A percentile compares a stretch with the other conserved stretches of the same genome.
Conservation (phyloP, 2,797 vertebrate species). For the Labroides dimidiatus region DNA sequence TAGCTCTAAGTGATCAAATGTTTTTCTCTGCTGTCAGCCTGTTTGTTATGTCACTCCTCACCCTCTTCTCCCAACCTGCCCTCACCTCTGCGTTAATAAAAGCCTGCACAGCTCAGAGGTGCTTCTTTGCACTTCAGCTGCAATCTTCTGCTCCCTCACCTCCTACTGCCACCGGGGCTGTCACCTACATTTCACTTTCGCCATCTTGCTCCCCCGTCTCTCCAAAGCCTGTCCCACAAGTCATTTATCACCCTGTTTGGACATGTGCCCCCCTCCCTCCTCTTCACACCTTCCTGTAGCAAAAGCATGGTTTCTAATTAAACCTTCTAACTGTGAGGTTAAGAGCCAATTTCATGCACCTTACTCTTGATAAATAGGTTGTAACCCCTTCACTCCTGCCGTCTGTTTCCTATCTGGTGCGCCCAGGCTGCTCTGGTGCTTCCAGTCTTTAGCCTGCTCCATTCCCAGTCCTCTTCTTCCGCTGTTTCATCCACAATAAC, state of each 20-base stretch:
- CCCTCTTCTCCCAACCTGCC: slow-evolving; percentile 21
- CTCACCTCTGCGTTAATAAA: slow-evolving; percentile 38
- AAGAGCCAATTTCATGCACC: slow-evolving; percentile 88
- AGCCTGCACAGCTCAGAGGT: slow-evolving; percentile 54
- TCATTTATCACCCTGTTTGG: slow-evolving; percentile 83
- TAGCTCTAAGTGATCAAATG: slow-evolving; percentile 5
- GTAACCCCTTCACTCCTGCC: slow-evolving; percentile 59
- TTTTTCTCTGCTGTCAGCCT: slow-evolving; percentile 37
- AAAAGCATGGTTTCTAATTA: slow-evolving; percentile 87
- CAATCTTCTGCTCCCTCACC: slow-evolving; percentile 61
- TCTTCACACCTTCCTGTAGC: slow-evolving; percentile 50
- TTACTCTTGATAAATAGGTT: slow-evolving; percentile 85
- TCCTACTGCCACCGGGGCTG: slow-evolving; percentile 60
- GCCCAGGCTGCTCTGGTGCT: slow-evolving; percentile 51
- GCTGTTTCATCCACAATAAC: slow-evolving; percentile 55
- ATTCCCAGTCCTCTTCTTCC: slow-evolving; percentile 28
- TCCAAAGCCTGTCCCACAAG: slow-evolving; percentile 73
- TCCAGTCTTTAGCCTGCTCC: slow-evolving; percentile 42
- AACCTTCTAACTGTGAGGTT: slow-evolving; percentile 86
- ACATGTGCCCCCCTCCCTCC: slow-evolving; percentile 54
- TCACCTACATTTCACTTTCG: slow-evolving; percentile 69
- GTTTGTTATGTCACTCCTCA: slow-evolving; percentile 19
- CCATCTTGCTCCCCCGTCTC: slow-evolving; percentile 39
- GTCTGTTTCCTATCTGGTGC: slow-evolving; percentile 61
- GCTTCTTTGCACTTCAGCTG: slow-evolving; percentile 57